A percentile compares a stretch with the other conserved stretches of the same genome.
These are phyloP conservation scores for Bradysia coprophila DNA, from an alignment of 1,140 invertebrate genomes.

Conservation along the genomic window DNA sequence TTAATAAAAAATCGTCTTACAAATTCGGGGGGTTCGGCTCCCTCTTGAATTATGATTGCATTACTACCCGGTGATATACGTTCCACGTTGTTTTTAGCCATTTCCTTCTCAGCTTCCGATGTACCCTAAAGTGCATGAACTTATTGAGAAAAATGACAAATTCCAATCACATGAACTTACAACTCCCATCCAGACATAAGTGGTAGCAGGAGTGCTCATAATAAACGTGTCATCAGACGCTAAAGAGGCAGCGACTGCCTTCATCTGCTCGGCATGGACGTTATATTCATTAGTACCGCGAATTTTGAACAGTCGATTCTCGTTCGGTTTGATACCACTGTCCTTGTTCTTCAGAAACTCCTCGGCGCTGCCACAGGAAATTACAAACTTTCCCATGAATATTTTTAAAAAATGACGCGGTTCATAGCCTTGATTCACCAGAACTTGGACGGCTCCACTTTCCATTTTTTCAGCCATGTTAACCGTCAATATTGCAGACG, in stretches of 20 bases:
- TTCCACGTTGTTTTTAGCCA: conserved; percentile 31
- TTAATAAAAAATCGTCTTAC: no score
- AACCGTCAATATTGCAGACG: conserved; percentile 41
- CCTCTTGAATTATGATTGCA: conserved; percentile 36
- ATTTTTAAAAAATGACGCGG: conserved; percentile 57
- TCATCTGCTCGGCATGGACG: conserved; percentile 41
- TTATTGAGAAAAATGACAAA: no score
- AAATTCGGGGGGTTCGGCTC: conserved; percentile 51
- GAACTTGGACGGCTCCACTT: conserved; percentile 38
- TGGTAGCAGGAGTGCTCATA: conserved; percentile 32
- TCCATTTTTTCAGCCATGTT: conserved; percentile 34
- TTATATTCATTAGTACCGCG: conserved; percentile 38
- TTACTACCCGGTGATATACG: conserved; percentile 33
- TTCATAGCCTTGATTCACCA: conserved; percentile 53
- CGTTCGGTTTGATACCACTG: conserved; percentile 37
- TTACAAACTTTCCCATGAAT: conserved; percentile 49
- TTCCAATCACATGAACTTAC: no score
- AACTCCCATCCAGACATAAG: conserved; percentile 50
- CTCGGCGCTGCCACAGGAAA: conserved; percentile 38
- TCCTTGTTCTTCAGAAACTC: conserved; percentile 36
- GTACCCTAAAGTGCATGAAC: conserved; percentile 39
- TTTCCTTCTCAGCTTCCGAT: conserved; percentile 40
- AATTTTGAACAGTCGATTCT: conserved; percentile 42
- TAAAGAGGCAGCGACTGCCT: conserved; percentile 34
- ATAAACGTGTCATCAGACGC: conserved; percentile 55